phyloP scores from a whole-genome alignment of 2,888 invertebrate genomes.

The Erebia epiphron region DNA sequence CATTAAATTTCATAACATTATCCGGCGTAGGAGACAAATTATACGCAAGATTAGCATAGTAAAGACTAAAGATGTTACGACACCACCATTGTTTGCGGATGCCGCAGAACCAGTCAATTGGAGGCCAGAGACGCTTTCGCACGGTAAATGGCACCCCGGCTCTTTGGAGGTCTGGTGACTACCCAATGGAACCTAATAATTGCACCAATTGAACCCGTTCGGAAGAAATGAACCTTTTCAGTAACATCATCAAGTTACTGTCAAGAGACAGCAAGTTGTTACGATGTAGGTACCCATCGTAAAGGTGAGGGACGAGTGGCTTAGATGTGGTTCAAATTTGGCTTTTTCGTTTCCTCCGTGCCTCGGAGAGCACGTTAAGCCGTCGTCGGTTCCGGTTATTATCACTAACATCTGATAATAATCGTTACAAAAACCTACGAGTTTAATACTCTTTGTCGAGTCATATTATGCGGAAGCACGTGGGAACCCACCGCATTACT shows the following conservation, averaged over 20 bases:
- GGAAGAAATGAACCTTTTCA: neutral
- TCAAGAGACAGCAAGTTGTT: neutral
- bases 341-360: too few species aligned
- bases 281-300: too few species aligned
- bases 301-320: too few species aligned
- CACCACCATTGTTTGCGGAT: conserved; percentile 61
- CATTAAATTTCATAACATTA: conserved; percentile 37
- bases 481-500: too few species aligned
- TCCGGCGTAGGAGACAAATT: conserved; percentile 67
- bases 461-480: too few species aligned
- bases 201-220: conserved; percentile 14
- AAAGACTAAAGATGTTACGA: conserved; percentile 59
- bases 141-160: conserved; percentile 21
- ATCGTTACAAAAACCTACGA: too few species aligned
- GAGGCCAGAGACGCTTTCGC: conserved; percentile 48
- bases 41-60: conserved; percentile 63
- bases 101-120: conserved; percentile 48
- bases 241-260: neutral
- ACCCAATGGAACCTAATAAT: conserved; percentile 17
- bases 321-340: too few species aligned
- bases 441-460: too few species aligned
- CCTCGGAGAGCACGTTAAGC: too few species aligned
- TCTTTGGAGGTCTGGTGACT: neutral
- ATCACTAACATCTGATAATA: too few species aligned
- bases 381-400: too few species aligned